Percentiles rank a stretch among this genome's conserved stretches.
Conservation (phyloP, 1,140 invertebrate genomes). For the Tetraneura akinire region DNA sequence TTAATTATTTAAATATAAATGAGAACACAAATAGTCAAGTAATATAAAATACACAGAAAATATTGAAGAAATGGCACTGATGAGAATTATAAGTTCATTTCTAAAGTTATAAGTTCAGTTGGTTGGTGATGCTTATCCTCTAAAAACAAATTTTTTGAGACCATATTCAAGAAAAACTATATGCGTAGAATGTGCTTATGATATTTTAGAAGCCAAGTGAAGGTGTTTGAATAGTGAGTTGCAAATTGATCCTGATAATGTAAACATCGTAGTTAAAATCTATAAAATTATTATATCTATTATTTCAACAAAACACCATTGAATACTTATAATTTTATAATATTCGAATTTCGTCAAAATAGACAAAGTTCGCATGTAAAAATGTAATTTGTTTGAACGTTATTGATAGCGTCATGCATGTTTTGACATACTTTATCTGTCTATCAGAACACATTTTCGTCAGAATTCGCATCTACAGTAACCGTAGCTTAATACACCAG, state of each 20-base stretch:
- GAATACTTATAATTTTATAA: too few species aligned
- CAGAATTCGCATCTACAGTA: too few species aligned
- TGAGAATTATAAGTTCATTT: too few species aligned
- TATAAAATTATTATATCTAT: too few species aligned
- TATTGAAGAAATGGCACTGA: conserved; percentile 4
- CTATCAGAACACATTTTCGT: too few species aligned
- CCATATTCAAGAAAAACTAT: conserved; percentile 26
- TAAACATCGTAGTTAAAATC: conserved; percentile 53
- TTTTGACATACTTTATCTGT: too few species aligned
- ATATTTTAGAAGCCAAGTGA: conserved; percentile 56
- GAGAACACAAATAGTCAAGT: conserved; percentile 2
- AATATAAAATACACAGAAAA: background rate
- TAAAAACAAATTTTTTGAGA: conserved; percentile 42
- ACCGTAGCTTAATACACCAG: too few species aligned
- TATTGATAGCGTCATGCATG: too few species aligned
- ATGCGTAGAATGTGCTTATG: conserved; percentile 59
- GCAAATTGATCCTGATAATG: conserved; percentile 49
- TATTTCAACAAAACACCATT: too few species aligned
- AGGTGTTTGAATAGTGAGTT: conserved; percentile 53
- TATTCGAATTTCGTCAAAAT: too few species aligned
- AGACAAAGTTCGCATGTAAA: too few species aligned
- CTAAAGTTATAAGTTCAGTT: background rate
- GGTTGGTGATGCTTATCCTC: conserved; percentile 51
- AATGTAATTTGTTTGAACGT: too few species aligned
- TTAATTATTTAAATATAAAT: background rate